phyloP scores from a whole-genome alignment of 1,140 invertebrate genomes.

The Aphaenogaster floridana region DNA sequence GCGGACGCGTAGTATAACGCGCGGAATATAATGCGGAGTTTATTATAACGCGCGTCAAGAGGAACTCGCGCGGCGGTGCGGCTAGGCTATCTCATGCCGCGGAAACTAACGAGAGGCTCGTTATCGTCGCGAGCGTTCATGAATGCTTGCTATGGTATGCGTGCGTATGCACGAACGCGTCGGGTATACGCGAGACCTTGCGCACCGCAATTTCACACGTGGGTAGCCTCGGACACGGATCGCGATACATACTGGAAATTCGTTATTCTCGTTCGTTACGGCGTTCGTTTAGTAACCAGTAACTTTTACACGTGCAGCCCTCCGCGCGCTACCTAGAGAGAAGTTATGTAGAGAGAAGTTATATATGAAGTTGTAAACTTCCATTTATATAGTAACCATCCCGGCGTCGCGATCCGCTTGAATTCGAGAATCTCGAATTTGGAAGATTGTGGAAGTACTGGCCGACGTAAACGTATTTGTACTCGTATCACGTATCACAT shows the following conservation, averaged over 20 bases:
- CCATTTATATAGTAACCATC: slow-evolving; percentile 24
- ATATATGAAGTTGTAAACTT: slow-evolving; percentile 51
- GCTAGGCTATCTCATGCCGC: slow-evolving; percentile 69
- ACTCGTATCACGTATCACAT: background rate
- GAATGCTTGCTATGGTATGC: too few species aligned
- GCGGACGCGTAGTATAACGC: slow-evolving; percentile 24
- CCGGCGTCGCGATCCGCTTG: background rate
- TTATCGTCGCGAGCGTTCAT: slow-evolving; percentile 64
- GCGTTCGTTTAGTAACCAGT: slow-evolving; percentile 42
- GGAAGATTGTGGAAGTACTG: background rate
- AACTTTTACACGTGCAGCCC: slow-evolving; percentile 29
- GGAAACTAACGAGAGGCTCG: slow-evolving; percentile 64
- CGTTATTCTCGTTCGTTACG: slow-evolving; percentile 63
- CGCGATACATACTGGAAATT: slow-evolving; percentile 56
- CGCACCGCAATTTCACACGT: slow-evolving; percentile 65
- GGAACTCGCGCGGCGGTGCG: slow-evolving; percentile 40
- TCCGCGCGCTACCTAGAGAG: slow-evolving; percentile 18
- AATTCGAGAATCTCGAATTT: background rate
- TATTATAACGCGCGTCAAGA: slow-evolving; percentile 79
- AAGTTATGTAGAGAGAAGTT: slow-evolving; percentile 40
- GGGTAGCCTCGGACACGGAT: slow-evolving; percentile 41
- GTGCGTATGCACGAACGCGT: too few species aligned
- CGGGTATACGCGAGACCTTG: slow-evolving; percentile 16
- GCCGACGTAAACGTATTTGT: background rate
- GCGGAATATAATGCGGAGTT: slow-evolving; percentile 80